Evolutionary conservation across 2,797 vertebrate species (phyloP).

Genomic region (Takifugu ocellatus): DNA sequence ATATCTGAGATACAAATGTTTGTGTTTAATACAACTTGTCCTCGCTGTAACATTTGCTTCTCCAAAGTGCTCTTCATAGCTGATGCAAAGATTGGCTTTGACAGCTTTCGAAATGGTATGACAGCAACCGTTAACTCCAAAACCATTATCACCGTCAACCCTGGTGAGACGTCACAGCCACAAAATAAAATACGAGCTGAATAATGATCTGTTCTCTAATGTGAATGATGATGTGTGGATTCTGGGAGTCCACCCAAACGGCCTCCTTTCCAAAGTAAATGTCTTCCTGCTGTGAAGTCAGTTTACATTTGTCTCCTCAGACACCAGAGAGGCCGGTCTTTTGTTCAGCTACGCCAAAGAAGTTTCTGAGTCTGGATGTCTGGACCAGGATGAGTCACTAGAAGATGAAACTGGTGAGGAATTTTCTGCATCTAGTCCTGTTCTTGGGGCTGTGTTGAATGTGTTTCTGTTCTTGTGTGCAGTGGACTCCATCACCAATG

Average conservation of each 20-base stretch:
- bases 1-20: conserved; percentile 50
- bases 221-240: background rate
- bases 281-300: conserved; percentile 14
- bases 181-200: background rate
- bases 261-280: background rate
- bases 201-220: background rate
- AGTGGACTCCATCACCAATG: conserved; percentile 87
- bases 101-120: conserved; percentile 92
- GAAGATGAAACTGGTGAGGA: conserved; percentile 82
- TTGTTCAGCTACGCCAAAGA: conserved; percentile 86
- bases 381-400: conserved; percentile 76
- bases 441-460: too few species aligned
- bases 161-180: conserved; percentile 78
- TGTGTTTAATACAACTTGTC: conserved; percentile 37
- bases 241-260: conserved; percentile 3
- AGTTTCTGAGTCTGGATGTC: conserved; percentile 71
- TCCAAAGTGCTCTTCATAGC: conserved; percentile 90
- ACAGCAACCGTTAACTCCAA: conserved; percentile 88
- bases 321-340: conserved; percentile 87
- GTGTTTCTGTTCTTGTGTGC: conserved; percentile 6
- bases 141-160: conserved; percentile 93
- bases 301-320: conserved; percentile 61
- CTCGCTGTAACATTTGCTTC: conserved; percentile 43
- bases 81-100: conserved; percentile 90
- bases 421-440: background rate